Base-by-base conservation (phyloP, 2,888 invertebrate genomes). In the Neelides folsomi region DNA sequence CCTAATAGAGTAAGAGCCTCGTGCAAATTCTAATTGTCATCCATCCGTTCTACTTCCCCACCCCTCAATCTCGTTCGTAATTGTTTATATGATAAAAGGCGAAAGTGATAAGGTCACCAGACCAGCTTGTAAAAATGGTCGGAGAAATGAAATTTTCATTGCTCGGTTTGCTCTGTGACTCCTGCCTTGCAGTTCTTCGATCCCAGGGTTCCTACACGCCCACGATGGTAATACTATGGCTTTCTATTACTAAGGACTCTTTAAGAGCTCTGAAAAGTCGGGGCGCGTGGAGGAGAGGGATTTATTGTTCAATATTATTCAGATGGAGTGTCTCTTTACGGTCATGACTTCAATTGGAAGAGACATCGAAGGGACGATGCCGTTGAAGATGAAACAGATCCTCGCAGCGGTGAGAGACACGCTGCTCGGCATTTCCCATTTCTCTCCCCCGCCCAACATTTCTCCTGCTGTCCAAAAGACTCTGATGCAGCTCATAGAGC, bases 301-400 rank as follows among this genome's bases (percentile, higher is more conserved):
- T 18, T 15, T 50, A 8, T 35, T 16, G n/a, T 36, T 7, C 16
- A 49, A 47, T 47, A 39, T 49, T 15, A 55, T 52, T 10, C 70
- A 86, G 86, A 84, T 86, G 66, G 88, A 88, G 72, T 86, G 86
- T 69, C 76, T 92, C 54, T 89, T 89, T 73, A 86, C 86, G 71
- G 86, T 89, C 59, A 74, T 90, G 66, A 87, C 87, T 27, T 86
- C 86, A 67, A 83, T 88, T 68, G 90, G 90, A 1, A 81, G 85
- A 61, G 89, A 90, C 71, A 74, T 92, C 69, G 88, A 89, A 71
- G 73, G 76, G 47, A 87, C 87, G 69, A 73, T 88, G 57, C 86
- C 87, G 0, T 79, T 79, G 51, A 85, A 86, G 66, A 73, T 90
- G 71, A 83, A 86, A 67, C 79, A 82, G 48, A 75, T 90, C 43